A percentile compares a stretch with the other conserved stretches of the same genome.
Conservation (phyloP, 1,140 invertebrate species). For the Anastatus disparis region DNA sequence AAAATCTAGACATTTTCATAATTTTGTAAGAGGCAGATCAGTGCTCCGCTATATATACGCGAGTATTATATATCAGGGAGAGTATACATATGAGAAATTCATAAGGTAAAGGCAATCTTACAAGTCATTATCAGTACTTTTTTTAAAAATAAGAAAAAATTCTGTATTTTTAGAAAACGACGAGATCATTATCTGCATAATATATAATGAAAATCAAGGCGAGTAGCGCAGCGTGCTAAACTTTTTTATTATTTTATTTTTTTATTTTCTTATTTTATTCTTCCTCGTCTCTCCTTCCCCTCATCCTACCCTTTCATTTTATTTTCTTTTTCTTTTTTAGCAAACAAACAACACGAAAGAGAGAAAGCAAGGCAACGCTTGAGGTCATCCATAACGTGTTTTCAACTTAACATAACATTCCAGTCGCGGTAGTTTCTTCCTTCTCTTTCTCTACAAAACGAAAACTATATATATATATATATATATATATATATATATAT, state of each 20-base stretch:
- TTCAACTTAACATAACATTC: slow-evolving; percentile 22
- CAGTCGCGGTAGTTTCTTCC: neutral
- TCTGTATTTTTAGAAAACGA: slow-evolving; percentile 23
- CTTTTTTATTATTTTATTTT: neutral
- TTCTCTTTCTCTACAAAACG: neutral
- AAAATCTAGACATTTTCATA: slow-evolving; percentile 17
- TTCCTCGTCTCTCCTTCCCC: neutral
- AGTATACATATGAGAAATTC: slow-evolving; percentile 6
- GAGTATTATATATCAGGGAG: too few species aligned
- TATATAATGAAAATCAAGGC: slow-evolving; percentile 26
- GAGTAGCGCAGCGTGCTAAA: neutral
- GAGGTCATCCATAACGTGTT: slow-evolving; percentile 33
- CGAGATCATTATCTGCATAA: slow-evolving; percentile 29
- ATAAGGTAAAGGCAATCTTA: slow-evolving; percentile 26
- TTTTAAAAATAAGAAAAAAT: too few species aligned
- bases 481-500: too few species aligned
- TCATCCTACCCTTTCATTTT: too few species aligned
- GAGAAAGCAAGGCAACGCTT: neutral
- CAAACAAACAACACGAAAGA: slow-evolving; percentile 24
- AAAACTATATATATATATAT: neutral
- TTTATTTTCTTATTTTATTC: neutral
- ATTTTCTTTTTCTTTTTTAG: slow-evolving; percentile 14
- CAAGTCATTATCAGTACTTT: slow-evolving; percentile 16
- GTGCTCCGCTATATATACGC: too few species aligned
- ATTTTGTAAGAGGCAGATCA: slow-evolving; percentile 18